Evolutionary conservation across 2,113 vertebrate genomes (phyloP), one percentile per base, ranked within the genome.

Genomic region (Cephalophus harveyi): DNA sequence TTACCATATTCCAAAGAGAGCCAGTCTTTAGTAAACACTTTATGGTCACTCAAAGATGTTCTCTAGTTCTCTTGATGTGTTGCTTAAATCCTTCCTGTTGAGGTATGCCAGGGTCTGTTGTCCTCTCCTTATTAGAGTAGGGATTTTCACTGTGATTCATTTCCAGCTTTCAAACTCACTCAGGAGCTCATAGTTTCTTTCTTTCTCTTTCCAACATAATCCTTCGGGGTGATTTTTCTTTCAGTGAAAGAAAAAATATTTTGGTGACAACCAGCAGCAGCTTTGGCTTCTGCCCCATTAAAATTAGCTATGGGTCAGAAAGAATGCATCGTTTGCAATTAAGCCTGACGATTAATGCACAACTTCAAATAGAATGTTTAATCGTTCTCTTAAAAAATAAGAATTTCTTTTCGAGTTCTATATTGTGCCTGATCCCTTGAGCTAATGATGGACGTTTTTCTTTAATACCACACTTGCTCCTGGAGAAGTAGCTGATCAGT

Each of bases 401-500:
- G 94, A 62, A 62, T 67, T 98, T 97, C 36, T 19, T 87, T 91
- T 52, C 2, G 17, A 40, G 57, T 64, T 96, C 98, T 30, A 33
- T 88, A 81, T n/a, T 95, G 52, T 50, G 87, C 15, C 7, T 78
- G 40, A 87, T 95, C 40, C 60, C 14, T 13, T 8, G 27, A 78
- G 40, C 55, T 76, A 92, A 76, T 21, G 33, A 74, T 74, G 33
- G 78, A 43, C 13, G 7, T 8, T 95, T 30, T 57, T 6, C 27
- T 98, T 97, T 76, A 46, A 43, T 43, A 19, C 36, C 93, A 93
- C 33, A 25, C 78, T 96, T 93, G 62, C 78, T 96, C 82, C 67
- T 59, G 87, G 52, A 90, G 91, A 78, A 95, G 86, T 84, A 98
- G 74, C n/a, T 62, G 83, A 89, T 97, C 10, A 43, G 93, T 90